Base-by-base conservation (phyloP, 2,113 vertebrate species). In the Elephantulus edwardii region DNA sequence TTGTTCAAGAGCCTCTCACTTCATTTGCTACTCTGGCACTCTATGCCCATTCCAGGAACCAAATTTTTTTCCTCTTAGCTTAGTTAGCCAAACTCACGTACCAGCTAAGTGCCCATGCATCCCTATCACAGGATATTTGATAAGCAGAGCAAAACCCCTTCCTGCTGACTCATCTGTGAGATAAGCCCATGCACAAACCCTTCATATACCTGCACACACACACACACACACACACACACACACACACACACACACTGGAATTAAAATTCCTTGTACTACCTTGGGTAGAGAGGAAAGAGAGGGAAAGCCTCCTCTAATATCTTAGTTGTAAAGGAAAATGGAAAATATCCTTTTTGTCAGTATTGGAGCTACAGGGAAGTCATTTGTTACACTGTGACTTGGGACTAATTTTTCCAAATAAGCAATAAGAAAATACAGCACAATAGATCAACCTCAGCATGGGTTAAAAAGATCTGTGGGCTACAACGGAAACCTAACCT, bases 281-380 rank as follows among this genome's bases (percentile, higher is more conserved):
- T 48, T 56, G 66, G 19, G 8, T 19, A 19, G 1, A 62, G 5
- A 4, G 5, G n/a, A 72, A 84, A 7, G 40, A 64, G 35, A 3
- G 8, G 1, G 40, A 17, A 30, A 70, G 44, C 20, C 1, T 75
- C n/a, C 52, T 58, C 35, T 48, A 72, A 60, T 3, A 74, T 68
- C 8, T 9, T 56, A 79, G 38, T 26, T 48, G 0, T 24, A 80
- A 78, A 93, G 3, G 8, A 24, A 66, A 84, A 60, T 75, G 30
- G n/a, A 52, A 68, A 74, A n/a, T 40, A 72, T 13, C 81, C 72
- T 44, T 88, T 92, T 52, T 85, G 86, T 89, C 90, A 88, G 22
- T 48, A 54, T 2, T 64, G 44, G 40, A 72, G 44, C 52, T 66
- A 64, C 28, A 6, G 50, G 33, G 30, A 93, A 93, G 71, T 40